Evolutionary conservation across 1,140 invertebrate genomes (phyloP).

Genomic region (Papilio aristodemus): DNA sequence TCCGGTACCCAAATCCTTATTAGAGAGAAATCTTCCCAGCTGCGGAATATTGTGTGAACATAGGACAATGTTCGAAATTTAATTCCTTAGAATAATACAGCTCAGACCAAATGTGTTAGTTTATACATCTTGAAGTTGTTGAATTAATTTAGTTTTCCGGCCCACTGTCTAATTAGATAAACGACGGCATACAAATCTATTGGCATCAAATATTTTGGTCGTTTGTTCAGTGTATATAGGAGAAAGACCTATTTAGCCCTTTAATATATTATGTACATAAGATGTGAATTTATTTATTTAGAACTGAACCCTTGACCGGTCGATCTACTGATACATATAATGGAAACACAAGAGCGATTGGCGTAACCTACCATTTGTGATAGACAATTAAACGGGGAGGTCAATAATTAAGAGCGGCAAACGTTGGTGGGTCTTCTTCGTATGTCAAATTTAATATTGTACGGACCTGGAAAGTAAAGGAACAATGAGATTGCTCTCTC

Average conservation of each 20-base stretch:
- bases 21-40: background rate
- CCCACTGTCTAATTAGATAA: conserved; percentile 11
- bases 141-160: conserved; percentile 24
- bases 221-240: background rate
- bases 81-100: conserved; percentile 5
- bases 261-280: background rate
- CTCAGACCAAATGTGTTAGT: background rate
- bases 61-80: background rate
- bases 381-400: background rate
- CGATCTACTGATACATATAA: background rate
- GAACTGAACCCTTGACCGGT: background rate
- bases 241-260: background rate
- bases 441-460: too few relatives aligned
- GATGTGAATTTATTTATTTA: background rate
- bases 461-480: too few relatives aligned
- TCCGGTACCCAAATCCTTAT: background rate
- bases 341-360: background rate
- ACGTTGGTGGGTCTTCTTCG: too few relatives aligned
- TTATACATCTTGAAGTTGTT: conserved; percentile 3
- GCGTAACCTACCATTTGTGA: background rate
- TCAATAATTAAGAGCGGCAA: background rate
- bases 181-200: background rate
- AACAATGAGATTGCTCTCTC: too few relatives aligned
- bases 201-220: too few relatives aligned
- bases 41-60: background rate